Percentiles rank a stretch among this genome's conserved stretches.
phyloP scores from a whole-genome alignment of 1,140 invertebrate species.

The Ceratosolen solmsi region DNA sequence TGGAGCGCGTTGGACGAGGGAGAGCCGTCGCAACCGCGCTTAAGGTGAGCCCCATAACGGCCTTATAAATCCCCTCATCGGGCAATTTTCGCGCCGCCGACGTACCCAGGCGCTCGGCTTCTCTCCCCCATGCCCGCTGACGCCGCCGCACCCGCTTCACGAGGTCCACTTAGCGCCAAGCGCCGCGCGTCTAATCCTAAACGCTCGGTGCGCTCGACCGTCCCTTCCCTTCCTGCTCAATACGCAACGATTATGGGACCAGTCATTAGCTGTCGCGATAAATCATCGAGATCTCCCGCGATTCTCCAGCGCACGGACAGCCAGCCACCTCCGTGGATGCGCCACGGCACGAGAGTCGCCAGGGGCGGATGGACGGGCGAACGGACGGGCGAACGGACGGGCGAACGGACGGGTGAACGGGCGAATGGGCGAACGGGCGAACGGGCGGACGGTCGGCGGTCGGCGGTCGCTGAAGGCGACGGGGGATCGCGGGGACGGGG shows the following conservation, averaged over 20 bases:
- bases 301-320: background rate
- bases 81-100: no score
- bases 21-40: no score
- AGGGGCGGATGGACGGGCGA: background rate
- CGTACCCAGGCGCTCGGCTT: no score
- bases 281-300: constrained; percentile 59
- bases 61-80: constrained; percentile 13
- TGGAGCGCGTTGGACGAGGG: background rate
- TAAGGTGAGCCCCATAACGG: constrained; percentile 16
- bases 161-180: constrained; percentile 1
- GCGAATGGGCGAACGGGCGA: background rate
- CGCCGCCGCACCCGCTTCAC: constrained; percentile 11
- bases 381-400: background rate
- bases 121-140: no score
- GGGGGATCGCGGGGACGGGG: no score
- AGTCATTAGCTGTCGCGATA: constrained; percentile 64
- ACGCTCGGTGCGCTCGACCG: constrained; percentile 20
- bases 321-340: background rate
- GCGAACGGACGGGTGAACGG: background rate
- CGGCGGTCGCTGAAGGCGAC: background rate
- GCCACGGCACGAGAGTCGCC: no score
- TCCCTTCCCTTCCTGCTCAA: constrained; percentile 25
- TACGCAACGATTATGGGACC: constrained; percentile 54
- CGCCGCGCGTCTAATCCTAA: constrained; percentile 28
- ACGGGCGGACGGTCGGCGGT: background rate